Evolutionary conservation across 30 jellyfish, hydroid and myxozoan species (phyloP).

Genomic region (Turritopsis dohrnii): DNA sequence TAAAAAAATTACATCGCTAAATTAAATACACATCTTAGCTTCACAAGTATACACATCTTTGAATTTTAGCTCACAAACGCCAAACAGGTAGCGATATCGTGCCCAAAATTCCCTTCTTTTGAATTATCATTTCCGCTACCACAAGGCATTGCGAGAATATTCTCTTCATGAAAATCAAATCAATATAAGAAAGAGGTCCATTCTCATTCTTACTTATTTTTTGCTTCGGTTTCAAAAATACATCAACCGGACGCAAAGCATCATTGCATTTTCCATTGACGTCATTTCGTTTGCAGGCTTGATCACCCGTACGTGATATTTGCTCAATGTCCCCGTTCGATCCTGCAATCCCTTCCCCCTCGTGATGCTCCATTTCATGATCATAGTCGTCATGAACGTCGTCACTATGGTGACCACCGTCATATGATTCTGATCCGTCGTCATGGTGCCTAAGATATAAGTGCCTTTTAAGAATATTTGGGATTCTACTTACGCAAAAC

Average conservation of each 20-base stretch:
- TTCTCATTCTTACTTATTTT: not conserved
- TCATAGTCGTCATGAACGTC: conserved; percentile 17
- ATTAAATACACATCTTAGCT: too few species aligned
- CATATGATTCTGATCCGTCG: conserved; percentile 7
- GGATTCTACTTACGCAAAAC: not conserved
- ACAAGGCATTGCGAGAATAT: too few species aligned
- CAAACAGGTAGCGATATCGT: too few species aligned
- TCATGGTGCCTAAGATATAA: not conserved
- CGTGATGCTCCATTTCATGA: conserved; percentile 11
- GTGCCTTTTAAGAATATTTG: not conserved
- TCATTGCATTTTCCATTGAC: not conserved
- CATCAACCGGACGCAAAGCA: not conserved
- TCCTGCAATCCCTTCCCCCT: not conserved
- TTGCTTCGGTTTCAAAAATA: not conserved
- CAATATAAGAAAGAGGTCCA: too few species aligned
- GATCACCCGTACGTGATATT: not conserved
- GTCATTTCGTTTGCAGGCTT: not conserved
- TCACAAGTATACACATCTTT: too few species aligned
- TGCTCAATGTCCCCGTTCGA: not conserved
- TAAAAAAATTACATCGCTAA: too few species aligned
- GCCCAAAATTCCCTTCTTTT: too few species aligned
- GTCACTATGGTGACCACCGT: conserved; percentile 13
- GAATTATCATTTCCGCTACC: too few species aligned
- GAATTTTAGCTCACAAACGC: too few species aligned
- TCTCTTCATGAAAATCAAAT: too few species aligned